Conservation (phyloP, 2,888 invertebrate species). For the Loripinus fragilis region DNA sequence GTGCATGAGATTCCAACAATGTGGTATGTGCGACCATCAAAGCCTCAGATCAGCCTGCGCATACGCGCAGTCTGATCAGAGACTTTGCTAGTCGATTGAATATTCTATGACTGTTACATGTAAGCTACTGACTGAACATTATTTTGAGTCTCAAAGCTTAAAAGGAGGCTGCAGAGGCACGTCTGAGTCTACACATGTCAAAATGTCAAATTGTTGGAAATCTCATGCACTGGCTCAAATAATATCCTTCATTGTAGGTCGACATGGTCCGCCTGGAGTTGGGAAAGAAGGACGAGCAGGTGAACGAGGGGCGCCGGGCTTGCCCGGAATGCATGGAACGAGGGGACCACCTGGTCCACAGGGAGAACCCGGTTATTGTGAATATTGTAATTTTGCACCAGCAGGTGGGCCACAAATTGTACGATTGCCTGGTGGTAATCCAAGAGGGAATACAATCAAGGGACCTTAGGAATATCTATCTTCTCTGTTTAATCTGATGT, state of each 20-base stretch:
- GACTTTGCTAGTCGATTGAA: too few species aligned
- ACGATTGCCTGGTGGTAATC: conserved; percentile 59
- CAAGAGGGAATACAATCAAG: conserved; percentile 71
- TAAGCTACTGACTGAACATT: too few species aligned
- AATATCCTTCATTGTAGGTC: conserved; percentile 81
- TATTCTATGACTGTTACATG: too few species aligned
- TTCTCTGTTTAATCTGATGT: background rate
- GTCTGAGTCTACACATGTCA: too few species aligned
- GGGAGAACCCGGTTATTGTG: conserved; percentile 85
- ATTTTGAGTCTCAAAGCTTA: too few species aligned
- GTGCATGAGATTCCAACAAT: too few species aligned
- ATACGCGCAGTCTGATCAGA: too few species aligned
- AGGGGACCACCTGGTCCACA: conserved; percentile 87
- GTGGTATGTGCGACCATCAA: too few species aligned
- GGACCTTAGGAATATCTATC: conserved; percentile 70
- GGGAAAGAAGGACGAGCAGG: conserved; percentile 90
- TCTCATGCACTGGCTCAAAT: too few species aligned
- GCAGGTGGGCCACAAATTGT: conserved; percentile 54
- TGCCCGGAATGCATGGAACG: conserved; percentile 81
- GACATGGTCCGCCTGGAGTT: conserved; percentile 87
- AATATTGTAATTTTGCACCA: conserved; percentile 85
- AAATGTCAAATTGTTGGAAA: too few species aligned
- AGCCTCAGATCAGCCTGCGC: too few species aligned
- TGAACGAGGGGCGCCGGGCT: conserved; percentile 85
- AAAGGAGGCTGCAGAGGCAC: too few species aligned